Percentiles rank a stretch among this genome's conserved stretches.
These are phyloP conservation scores for Chiropotes sagulatus DNA, from an alignment of 2,797 vertebrate genomes.

Conservation along the genomic window DNA sequence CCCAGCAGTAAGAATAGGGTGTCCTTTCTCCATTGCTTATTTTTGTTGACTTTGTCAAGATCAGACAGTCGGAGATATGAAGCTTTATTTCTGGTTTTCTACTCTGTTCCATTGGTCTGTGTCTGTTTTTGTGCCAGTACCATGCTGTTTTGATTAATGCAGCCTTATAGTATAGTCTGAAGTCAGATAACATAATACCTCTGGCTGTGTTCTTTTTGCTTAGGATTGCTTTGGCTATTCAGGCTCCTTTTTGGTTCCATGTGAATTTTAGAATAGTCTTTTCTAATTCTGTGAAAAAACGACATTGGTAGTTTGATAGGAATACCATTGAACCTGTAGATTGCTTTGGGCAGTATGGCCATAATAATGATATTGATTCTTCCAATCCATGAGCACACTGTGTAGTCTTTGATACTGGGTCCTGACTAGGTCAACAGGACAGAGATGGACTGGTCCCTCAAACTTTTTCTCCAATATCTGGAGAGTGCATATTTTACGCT, in stretches of 20 bases:
- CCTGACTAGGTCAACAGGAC: background rate
- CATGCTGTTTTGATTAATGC: background rate
- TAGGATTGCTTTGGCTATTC: background rate
- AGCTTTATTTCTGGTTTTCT: background rate
- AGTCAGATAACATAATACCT: background rate
- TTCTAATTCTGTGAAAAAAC: background rate
- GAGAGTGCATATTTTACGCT: background rate
- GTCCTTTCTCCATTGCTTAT: background rate
- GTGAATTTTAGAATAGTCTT: background rate
- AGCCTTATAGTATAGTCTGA: background rate
- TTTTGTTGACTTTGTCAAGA: background rate
- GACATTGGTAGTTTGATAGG: background rate
- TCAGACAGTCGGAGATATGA: background rate
- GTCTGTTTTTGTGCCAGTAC: background rate
- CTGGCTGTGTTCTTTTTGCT: background rate
- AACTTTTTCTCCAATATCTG: background rate
- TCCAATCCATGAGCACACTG: background rate
- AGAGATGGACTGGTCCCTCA: background rate
- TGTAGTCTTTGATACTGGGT: background rate
- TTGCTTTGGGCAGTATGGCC: background rate
- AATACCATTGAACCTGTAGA: background rate
- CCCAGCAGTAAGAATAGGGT: background rate
- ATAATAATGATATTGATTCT: background rate
- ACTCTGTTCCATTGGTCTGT: background rate
- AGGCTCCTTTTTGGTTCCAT: background rate